phyloP scores from a whole-genome alignment of 2,113 vertebrate genomes.

The Antechinus flavipes region DNA sequence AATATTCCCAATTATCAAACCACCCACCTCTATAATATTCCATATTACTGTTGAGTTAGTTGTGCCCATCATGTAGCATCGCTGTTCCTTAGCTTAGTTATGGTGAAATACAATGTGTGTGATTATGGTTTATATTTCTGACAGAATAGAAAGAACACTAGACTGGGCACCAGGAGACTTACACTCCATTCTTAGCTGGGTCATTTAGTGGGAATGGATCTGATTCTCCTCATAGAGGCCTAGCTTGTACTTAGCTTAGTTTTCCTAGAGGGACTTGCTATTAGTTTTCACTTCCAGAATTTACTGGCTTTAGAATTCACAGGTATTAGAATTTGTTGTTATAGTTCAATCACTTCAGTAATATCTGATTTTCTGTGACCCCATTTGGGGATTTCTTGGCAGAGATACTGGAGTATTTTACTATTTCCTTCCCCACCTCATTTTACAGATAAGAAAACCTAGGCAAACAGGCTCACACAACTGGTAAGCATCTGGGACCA shows the following conservation, averaged over 20 bases:
- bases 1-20: neutral
- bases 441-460: neutral
- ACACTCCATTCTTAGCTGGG: neutral
- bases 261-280: neutral
- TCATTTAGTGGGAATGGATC: neutral
- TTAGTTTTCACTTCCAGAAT: neutral
- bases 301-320: neutral
- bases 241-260: neutral
- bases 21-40: neutral
- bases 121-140: neutral
- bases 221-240: neutral
- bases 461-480: neutral
- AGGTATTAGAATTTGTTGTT: neutral
- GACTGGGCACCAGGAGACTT: neutral
- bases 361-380: neutral
- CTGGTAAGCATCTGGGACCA: neutral
- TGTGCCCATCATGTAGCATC: neutral
- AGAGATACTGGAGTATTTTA: neutral
- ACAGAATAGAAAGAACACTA: neutral
- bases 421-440: neutral
- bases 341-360: neutral
- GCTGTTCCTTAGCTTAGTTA: neutral
- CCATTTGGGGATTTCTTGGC: neutral
- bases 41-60: neutral
- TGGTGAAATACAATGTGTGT: neutral